These are phyloP conservation scores for Empidonax traillii DNA, from an alignment of 2,113 vertebrate species.

Conservation along the genomic window DNA sequence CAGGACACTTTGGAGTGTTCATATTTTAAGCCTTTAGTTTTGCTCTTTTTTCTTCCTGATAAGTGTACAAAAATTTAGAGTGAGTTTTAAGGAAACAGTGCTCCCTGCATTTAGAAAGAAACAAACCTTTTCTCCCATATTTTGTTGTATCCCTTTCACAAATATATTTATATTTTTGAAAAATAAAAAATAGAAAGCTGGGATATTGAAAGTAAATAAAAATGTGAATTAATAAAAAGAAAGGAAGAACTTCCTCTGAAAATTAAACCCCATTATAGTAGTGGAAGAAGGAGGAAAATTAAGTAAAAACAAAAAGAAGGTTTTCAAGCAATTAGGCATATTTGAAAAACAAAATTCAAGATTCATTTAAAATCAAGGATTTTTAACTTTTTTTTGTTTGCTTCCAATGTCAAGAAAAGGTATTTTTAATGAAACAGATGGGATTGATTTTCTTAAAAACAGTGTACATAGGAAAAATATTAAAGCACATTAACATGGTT, in stretches of 20 bases:
- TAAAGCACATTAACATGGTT: background rate
- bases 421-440: background rate
- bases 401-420: background rate
- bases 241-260: background rate
- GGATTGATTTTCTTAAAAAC: background rate
- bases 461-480: background rate
- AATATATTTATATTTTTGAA: background rate
- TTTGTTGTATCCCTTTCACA: background rate
- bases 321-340: background rate
- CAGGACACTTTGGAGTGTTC: background rate
- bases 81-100: background rate
- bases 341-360: background rate
- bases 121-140: background rate
- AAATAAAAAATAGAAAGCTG: background rate
- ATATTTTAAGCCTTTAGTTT: background rate
- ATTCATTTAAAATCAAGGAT: background rate
- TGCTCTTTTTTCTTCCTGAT: background rate
- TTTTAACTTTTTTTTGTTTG: background rate
- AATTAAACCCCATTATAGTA: background rate
- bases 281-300: background rate
- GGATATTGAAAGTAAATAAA: background rate
- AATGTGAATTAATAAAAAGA: background rate
- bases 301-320: background rate
- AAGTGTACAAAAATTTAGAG: background rate
- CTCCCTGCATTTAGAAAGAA: background rate